Evolutionary conservation across 2,888 invertebrate genomes (phyloP).

Genomic region (Podabrus alpinus): DNA sequence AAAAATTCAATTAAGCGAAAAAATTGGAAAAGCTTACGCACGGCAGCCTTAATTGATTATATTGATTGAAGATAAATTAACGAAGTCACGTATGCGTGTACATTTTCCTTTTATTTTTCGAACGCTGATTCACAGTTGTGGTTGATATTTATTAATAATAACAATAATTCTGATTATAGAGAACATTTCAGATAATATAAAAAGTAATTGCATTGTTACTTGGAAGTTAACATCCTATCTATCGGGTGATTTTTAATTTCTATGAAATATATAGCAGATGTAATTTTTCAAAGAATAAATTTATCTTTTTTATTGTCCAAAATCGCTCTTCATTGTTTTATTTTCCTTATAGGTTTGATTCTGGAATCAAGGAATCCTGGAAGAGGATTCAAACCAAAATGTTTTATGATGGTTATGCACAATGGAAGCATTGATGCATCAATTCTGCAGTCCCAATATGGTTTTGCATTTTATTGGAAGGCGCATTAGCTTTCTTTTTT

Average conservation of each 20-base stretch:
- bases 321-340: too few species aligned
- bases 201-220: neutral
- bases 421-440: too few species aligned
- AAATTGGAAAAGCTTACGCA: neutral
- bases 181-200: neutral
- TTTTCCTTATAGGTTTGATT: too few species aligned
- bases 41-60: neutral
- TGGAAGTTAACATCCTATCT: neutral
- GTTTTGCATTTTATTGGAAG: too few species aligned
- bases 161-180: neutral
- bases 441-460: too few species aligned
- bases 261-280: neutral
- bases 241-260: neutral
- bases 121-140: neutral
- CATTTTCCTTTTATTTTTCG: neutral
- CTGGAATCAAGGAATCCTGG: too few species aligned
- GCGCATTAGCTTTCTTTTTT: too few species aligned
- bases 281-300: neutral
- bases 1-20: neutral
- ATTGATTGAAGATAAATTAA: neutral
- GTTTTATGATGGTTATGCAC: too few species aligned
- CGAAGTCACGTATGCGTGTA: neutral
- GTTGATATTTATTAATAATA: neutral
- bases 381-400: too few species aligned
- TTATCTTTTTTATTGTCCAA: neutral